Evolutionary conservation across 2,888 invertebrate species (phyloP).

Genomic region (Phyllotreta cruciferae): DNA sequence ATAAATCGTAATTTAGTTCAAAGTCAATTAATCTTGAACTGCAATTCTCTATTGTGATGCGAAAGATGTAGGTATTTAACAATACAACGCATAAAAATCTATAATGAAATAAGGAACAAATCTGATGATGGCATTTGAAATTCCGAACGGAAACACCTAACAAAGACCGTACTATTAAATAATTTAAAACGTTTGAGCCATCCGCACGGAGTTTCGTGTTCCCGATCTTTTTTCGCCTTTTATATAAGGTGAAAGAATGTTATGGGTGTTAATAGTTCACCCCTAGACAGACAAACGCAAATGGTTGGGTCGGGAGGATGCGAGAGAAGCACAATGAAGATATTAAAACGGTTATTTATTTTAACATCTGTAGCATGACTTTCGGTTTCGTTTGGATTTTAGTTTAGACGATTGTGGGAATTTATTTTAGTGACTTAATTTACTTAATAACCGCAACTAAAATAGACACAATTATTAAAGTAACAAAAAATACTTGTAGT

Average conservation of each 20-base stretch:
- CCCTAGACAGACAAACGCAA: slow-evolving; percentile 12
- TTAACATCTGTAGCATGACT: slow-evolving; percentile 27
- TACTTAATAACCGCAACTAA: slow-evolving; percentile 8
- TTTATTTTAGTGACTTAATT: slow-evolving; percentile 3
- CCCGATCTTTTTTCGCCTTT: neutral
- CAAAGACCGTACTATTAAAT: too few species aligned
- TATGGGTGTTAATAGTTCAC: slow-evolving; percentile 14
- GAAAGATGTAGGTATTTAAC: too few species aligned
- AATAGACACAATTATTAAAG: neutral
- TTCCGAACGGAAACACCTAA: too few species aligned
- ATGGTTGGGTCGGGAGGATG: slow-evolving; percentile 8
- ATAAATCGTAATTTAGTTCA: too few species aligned
- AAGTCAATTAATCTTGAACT: too few species aligned
- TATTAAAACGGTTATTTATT: slow-evolving; percentile 18
- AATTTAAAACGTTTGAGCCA: slow-evolving; percentile 6
- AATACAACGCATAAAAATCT: too few species aligned
- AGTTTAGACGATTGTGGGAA: slow-evolving; percentile 19
- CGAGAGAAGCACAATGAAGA: slow-evolving; percentile 18
- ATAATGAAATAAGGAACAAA: too few species aligned
- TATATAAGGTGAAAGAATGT: neutral
- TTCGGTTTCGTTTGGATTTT: slow-evolving; percentile 8
- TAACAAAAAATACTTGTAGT: too few species aligned
- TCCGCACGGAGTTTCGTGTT: slow-evolving; percentile 1
- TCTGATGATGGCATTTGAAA: too few species aligned
- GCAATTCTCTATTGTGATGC: too few species aligned